Evolutionary conservation across 2,888 invertebrate species (phyloP).

Genomic region (Zaprionus obscuricornis): DNA sequence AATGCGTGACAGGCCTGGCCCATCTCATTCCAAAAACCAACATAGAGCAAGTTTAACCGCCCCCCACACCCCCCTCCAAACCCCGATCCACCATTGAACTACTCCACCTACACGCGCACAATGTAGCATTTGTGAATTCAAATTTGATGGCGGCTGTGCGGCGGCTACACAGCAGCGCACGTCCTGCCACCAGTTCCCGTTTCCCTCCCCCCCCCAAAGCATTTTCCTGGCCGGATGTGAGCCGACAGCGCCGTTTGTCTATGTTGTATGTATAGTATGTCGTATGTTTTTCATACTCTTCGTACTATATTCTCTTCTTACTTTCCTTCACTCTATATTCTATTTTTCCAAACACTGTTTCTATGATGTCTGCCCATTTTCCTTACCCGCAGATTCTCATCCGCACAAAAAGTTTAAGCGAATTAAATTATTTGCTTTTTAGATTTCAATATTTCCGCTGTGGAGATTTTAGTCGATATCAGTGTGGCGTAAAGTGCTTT

Average conservation of each 20-base stretch:
- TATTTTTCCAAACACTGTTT: no score
- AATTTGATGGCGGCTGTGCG: slow-evolving; percentile 71
- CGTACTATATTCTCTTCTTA: no score
- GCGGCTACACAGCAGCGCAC: slow-evolving; percentile 49
- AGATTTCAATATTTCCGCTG: slow-evolving; percentile 80
- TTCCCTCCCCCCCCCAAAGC: not conserved
- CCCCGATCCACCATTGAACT: no score
- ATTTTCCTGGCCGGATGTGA: slow-evolving; percentile 55
- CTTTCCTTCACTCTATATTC: no score
- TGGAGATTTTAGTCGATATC: slow-evolving; percentile 73
- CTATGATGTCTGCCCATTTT: no score
- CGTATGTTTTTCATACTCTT: no score
- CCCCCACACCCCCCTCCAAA: not conserved
- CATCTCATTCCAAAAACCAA: no score
- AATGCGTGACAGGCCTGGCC: slow-evolving; percentile 72
- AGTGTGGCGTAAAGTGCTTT: slow-evolving; percentile 49
- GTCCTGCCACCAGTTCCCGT: slow-evolving; percentile 33
- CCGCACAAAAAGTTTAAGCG: slow-evolving; percentile 70
- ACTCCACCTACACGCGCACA: not conserved
- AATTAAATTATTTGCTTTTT: slow-evolving; percentile 80
- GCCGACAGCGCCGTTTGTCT: slow-evolving; percentile 69
- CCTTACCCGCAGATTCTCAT: not conserved
- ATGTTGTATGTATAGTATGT: slow-evolving; percentile 50
- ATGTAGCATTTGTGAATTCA: slow-evolving; percentile 56
- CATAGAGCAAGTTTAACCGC: slow-evolving; percentile 13